Conservation (phyloP, 2,113 vertebrate species). For the Labeo rohita region DNA sequence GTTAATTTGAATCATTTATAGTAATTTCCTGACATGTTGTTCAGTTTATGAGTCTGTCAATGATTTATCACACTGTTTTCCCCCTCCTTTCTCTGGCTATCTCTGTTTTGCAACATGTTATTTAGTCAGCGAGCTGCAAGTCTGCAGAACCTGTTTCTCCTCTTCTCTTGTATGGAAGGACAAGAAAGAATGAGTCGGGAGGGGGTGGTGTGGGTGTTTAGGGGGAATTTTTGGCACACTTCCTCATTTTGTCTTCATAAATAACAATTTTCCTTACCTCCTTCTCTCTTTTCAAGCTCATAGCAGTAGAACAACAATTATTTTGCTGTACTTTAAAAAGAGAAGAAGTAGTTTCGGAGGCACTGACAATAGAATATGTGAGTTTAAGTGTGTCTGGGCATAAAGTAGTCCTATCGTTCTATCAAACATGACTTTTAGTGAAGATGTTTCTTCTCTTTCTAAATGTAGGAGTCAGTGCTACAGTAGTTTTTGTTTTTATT, state of each 20-base stretch:
- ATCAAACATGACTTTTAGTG: neutral
- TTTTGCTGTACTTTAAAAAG: slow-evolving; percentile 1
- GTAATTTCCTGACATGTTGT: slow-evolving; percentile 8
- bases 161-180: slow-evolving; percentile 39
- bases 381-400: neutral
- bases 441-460: slow-evolving; percentile 15
- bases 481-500: no score
- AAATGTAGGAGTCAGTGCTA: neutral
- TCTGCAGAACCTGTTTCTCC: slow-evolving; percentile 52
- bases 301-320: neutral
- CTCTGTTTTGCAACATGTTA: slow-evolving; percentile 53
- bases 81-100: neutral
- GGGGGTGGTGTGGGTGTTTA: slow-evolving; percentile 1
- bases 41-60: slow-evolving; percentile 39
- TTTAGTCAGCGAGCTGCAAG: slow-evolving; percentile 33
- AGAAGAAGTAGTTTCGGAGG: neutral
- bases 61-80: neutral
- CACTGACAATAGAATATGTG: neutral
- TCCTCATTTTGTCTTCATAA: slow-evolving; percentile 47
- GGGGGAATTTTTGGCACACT: slow-evolving; percentile 29
- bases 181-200: neutral
- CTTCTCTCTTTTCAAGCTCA: slow-evolving; percentile 30
- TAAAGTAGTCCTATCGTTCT: neutral
- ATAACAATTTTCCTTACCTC: slow-evolving; percentile 26
- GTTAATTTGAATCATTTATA: slow-evolving; percentile 17